phyloP scores from a whole-genome alignment of 2,888 invertebrate genomes.

The Geotrupes spiniger region DNA sequence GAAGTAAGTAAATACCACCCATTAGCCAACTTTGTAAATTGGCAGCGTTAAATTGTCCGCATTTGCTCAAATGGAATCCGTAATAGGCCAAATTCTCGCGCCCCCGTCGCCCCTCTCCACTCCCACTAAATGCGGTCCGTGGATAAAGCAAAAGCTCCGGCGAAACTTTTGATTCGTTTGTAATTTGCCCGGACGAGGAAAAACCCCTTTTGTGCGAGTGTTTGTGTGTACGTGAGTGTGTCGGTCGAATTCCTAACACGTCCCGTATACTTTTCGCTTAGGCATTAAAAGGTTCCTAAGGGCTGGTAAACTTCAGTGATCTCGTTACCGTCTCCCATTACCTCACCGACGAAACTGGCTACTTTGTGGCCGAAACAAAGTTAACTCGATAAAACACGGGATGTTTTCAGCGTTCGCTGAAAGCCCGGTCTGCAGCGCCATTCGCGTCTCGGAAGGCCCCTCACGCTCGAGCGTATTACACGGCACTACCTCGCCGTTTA shows the following conservation, averaged over 20 bases:
- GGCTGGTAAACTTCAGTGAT: constrained; percentile 38
- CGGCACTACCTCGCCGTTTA: constrained; percentile 4
- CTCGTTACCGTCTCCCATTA: constrained; percentile 37
- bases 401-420: constrained; percentile 3
- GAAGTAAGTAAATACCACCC: too few species aligned
- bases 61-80: not conserved
- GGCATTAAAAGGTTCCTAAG: constrained; percentile 35
- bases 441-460: not conserved
- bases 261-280: constrained; percentile 23
- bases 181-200: constrained; percentile 16
- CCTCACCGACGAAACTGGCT: constrained; percentile 37
- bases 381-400: constrained; percentile 19
- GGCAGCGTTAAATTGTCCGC: not conserved
- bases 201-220: not conserved
- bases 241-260: constrained; percentile 23
- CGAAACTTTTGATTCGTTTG: constrained; percentile 21
- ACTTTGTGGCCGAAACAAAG: constrained; percentile 37
- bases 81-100: not conserved
- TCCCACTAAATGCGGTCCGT: not conserved
- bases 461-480: not conserved
- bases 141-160: constrained; percentile 1
- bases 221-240: constrained; percentile 5
- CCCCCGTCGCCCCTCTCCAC: not conserved
- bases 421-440: not conserved
- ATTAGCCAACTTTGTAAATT: too few species aligned